Evolutionary conservation across 1,140 invertebrate genomes (phyloP), one percentile per base, ranked within the genome.

Genomic region (Tribolium castaneum): DNA sequence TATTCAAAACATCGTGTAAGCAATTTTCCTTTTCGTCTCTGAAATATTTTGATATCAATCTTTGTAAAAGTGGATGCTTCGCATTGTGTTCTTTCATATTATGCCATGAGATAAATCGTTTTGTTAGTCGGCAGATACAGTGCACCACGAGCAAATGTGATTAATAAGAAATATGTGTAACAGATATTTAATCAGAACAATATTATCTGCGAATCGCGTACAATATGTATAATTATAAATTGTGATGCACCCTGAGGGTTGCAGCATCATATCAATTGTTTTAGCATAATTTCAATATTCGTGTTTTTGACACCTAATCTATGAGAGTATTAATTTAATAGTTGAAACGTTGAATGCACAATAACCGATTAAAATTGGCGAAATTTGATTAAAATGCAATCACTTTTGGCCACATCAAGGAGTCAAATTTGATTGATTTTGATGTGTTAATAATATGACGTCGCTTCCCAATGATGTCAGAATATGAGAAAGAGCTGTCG

Each of bases 401-500:
- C 54, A 59, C 14, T 59, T 66, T 12, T 25, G 59, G 59, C 13
- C 10, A 12, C 13, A 13, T 39, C 25, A 66, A 66, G 9, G 30
- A 66, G 59, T 62, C 25, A 66, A 66, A 66, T 66, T 45, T 66
- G 59, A 66, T 35, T 25, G 12, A 35, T 66, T 66, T 66, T 66
- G 59, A 66, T 35, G 59, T 66, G 59, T 35, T 66, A 66, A 66
- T 66, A 73, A 73, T 52, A 51, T 54, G 71, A 52, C 71, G 16
- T 30, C 14, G 25, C 52, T 54, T n/a, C 22, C 45, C 14, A 73
- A 54, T 73, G 49, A 52, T 73, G 50, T 34, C 71, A 73, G 25
- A 49, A 73, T 73, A 73, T 73, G 52, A 72, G 70, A 73, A 73
- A 52, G 71, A 30, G 49, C 45, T 73, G 71, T 73, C 71, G 71